A percentile compares a stretch with the other conserved stretches of the same genome.
Conservation (phyloP, 2,113 vertebrate genomes). For the Myodes glareolus region DNA sequence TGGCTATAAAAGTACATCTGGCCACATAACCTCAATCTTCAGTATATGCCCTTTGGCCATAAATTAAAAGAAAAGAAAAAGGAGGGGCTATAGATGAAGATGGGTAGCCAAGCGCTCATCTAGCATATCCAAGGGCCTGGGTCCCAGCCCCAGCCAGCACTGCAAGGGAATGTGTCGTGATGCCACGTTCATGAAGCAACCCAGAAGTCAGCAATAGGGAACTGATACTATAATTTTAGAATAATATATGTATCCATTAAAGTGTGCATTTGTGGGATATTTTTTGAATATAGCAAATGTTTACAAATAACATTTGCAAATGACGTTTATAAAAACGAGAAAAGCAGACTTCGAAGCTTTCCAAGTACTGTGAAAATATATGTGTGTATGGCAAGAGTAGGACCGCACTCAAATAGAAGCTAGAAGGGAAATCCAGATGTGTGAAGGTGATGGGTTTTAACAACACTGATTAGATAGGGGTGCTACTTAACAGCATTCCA, state of each 20-base stretch:
- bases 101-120: not conserved
- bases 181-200: not conserved
- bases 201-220: not conserved
- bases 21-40: not conserved
- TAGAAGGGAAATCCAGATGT: not conserved
- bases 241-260: not conserved
- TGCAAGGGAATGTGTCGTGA: not conserved
- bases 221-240: not conserved
- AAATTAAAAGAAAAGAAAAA: not conserved
- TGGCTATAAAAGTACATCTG: not conserved
- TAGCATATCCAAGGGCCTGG: not conserved
- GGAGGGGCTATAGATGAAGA: not conserved
- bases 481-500: constrained; percentile 6
- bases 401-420: not conserved
- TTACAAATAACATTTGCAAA: not conserved
- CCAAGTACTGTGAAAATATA: not conserved
- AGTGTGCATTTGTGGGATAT: not conserved
- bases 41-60: not conserved
- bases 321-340: not conserved
- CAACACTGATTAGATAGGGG: not conserved
- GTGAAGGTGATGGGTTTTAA: not conserved
- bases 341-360: not conserved
- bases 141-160: not conserved
- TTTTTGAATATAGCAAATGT: not conserved
- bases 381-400: not conserved